Evolutionary conservation across 2,113 vertebrate genomes (phyloP).

Genomic region (Phaetusa simplex): DNA sequence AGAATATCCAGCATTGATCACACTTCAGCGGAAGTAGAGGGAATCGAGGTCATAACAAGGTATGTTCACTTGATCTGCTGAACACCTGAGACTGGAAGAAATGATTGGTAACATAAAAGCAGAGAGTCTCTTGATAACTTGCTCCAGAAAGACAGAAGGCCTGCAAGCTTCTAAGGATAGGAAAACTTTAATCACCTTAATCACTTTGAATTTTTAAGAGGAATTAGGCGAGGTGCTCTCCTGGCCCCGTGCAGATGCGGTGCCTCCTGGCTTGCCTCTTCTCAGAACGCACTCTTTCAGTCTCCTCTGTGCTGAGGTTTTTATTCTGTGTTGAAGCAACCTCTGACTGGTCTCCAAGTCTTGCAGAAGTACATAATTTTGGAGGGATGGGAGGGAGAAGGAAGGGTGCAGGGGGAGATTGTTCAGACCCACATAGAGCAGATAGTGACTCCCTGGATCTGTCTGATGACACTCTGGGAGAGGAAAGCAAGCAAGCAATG

Average conservation of each 20-base stretch:
- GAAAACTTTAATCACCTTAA: background rate
- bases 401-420: fast-evolving
- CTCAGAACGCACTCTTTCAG: background rate
- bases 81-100: background rate
- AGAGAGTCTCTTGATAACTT: background rate
- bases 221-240: background rate
- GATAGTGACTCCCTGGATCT: background rate
- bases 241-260: background rate
- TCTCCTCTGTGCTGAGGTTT: background rate
- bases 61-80: background rate
- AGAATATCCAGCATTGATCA: constrained; percentile 16
- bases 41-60: background rate
- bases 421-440: background rate
- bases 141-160: background rate
- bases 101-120: background rate
- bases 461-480: background rate
- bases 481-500: fast-evolving
- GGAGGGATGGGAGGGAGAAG: background rate
- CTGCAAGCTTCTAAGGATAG: background rate
- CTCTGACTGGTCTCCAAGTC: background rate
- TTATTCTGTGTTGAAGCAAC: background rate
- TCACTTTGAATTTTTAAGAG: background rate
- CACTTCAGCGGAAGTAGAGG: background rate
- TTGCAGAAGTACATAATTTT: background rate
- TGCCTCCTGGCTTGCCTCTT: background rate